Percentiles rank a stretch among this genome's conserved stretches.
These are phyloP conservation scores for Cyclina sinensis DNA, from an alignment of 1,140 invertebrate genomes.

Conservation along the genomic window DNA sequence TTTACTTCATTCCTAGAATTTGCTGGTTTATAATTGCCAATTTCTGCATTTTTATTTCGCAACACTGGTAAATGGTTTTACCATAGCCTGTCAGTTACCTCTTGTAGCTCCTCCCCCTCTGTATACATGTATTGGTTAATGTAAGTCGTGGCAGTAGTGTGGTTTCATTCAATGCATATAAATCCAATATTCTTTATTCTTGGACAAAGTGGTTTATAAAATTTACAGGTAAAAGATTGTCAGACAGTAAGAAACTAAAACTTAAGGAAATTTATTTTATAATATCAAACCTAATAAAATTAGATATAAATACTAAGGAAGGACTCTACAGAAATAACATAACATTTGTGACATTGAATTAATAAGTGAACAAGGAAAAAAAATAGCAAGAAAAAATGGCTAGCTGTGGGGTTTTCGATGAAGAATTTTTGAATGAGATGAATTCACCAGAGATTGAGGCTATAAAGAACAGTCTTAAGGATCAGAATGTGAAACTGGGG, in stretches of 20 bases:
- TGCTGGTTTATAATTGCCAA: too few relatives aligned
- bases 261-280: too few relatives aligned
- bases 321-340: background rate
- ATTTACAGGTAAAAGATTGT: background rate
- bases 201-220: background rate
- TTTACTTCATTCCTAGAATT: too few relatives aligned
- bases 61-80: too few relatives aligned
- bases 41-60: too few relatives aligned
- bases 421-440: slow-evolving; percentile 42
- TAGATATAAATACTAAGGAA: background rate
- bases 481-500: slow-evolving; percentile 37
- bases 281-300: too few relatives aligned
- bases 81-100: background rate
- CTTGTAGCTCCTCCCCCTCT: background rate
- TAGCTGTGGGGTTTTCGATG: slow-evolving; percentile 38
- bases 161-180: background rate
- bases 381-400: slow-evolving; percentile 36
- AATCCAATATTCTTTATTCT: slow-evolving; percentile 23
- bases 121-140: slow-evolving; percentile 21
- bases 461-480: slow-evolving; percentile 53
- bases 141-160: background rate
- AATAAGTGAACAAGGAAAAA: slow-evolving; percentile 19
- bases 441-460: slow-evolving; percentile 44
- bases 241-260: too few relatives aligned
- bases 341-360: background rate